phyloP scores from a whole-genome alignment of 2,888 invertebrate genomes.

The Ypsolopha scabrella region DNA sequence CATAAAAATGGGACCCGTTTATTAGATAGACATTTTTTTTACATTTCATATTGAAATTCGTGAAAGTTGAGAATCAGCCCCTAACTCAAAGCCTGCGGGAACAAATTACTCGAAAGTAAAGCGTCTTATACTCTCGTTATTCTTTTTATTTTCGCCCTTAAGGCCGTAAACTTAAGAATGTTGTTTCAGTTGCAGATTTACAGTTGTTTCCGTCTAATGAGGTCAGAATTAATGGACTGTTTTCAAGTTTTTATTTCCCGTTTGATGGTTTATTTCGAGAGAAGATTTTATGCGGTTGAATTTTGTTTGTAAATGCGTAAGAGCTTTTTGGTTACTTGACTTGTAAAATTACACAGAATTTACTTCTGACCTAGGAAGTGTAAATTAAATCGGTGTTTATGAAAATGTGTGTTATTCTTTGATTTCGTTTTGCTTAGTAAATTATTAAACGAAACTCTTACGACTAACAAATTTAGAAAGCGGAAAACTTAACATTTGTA shows the following conservation, averaged over 20 bases:
- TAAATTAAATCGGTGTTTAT: too few species aligned
- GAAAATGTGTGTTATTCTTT: too few species aligned
- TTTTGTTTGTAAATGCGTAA: not conserved
- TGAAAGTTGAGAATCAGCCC: not conserved
- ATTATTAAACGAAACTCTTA: too few species aligned
- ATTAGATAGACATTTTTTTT: too few species aligned
- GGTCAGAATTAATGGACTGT: conserved; percentile 39
- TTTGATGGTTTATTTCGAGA: conserved; percentile 9
- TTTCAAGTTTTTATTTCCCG: conserved; percentile 34
- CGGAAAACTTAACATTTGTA: too few species aligned
- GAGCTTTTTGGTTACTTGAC: too few species aligned
- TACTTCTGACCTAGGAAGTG: too few species aligned
- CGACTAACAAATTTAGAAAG: too few species aligned
- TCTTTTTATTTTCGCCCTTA: not conserved
- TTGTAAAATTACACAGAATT: too few species aligned
- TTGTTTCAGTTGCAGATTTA: not conserved
- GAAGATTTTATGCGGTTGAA: not conserved
- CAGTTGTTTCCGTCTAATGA: conserved; percentile 19
- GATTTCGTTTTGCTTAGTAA: too few species aligned
- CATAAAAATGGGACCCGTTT: too few species aligned
- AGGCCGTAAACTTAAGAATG: not conserved
- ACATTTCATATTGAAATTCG: not conserved
- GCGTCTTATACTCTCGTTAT: not conserved
- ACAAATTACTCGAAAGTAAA: conserved; percentile 1
- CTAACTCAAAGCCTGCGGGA: not conserved